Base-by-base conservation (phyloP, 1,140 invertebrate genomes). In the Saccostrea echinata region DNA sequence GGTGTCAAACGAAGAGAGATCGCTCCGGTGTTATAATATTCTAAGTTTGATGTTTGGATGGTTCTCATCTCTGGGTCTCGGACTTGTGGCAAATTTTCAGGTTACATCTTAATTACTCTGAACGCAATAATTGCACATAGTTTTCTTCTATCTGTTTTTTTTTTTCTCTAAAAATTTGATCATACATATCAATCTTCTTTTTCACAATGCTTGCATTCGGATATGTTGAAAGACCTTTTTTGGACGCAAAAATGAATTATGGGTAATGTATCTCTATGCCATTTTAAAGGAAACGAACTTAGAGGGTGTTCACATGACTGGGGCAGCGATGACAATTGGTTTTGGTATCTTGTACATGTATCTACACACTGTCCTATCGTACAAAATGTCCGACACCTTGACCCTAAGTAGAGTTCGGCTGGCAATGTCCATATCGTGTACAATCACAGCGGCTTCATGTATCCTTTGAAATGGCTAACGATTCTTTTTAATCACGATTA, bases 41-140 rank as follows among this genome's bases (percentile, higher is more conserved):
- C 24, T 84, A 3, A 84, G 88, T 13, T 55, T 94, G 13, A 87
- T 89, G 18, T 33, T 94, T 11, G 95, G 95, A 16, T 57, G 92
- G 18, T 2, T 94, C 0, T 92, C 92, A 8, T 90, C 92, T 27
- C 64, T 94, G 57, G 93, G 92, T 13, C 68, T 93, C 3, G 93
- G 94, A 21, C 87, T 94, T 11, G 95, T 95, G 2, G 95, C 94
- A 11, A 95, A 95, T 88, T 95, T 95, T 85, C 95, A 95, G 92
- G 94, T 95, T 90, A 43, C 43, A 8, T 43, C 35, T 6, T 43
- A 43, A 43, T 43, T 43, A 43, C 35, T 43, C 2, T 43, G 35
- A 43, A 43, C 2, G 35, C 35, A 43, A 43, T 43, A 2, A 43
- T 43, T 43, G 2, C 35, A 43, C 35, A 3, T 43, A 43, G 6